These are phyloP conservation scores for Penaeus vannamei DNA, from an alignment of 1,140 invertebrate species.

Conservation along the genomic window DNA sequence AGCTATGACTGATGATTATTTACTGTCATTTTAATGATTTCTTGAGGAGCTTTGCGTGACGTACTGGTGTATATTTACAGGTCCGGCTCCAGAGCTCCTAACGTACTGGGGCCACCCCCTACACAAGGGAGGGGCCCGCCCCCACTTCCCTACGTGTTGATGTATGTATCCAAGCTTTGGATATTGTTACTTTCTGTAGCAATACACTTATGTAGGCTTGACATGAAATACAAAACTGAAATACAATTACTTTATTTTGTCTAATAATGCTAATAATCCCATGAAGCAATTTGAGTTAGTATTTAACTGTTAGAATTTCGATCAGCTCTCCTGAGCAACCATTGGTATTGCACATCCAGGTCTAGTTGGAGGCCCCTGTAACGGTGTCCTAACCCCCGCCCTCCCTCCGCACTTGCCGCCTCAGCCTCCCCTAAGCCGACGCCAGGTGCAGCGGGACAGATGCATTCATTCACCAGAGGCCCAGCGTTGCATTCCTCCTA, in stretches of 20 bases:
- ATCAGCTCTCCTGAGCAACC: too few relatives aligned
- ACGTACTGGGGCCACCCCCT: conserved; percentile 43
- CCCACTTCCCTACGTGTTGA: conserved; percentile 46
- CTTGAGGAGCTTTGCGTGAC: conserved; percentile 46
- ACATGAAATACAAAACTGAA: too few relatives aligned
- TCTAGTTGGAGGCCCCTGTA: neutral
- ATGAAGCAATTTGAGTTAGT: too few relatives aligned
- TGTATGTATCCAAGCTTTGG: conserved; percentile 58
- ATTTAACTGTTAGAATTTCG: too few relatives aligned
- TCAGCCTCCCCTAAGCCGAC: conserved; percentile 20
- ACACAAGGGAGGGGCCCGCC: conserved; percentile 39
- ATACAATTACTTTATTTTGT: too few relatives aligned
- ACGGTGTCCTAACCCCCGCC: conserved; percentile 1
- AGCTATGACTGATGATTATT: too few relatives aligned
- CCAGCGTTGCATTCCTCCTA: too few relatives aligned
- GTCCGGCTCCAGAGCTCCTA: conserved; percentile 57
- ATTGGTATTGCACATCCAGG: too few relatives aligned
- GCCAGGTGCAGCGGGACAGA: too few relatives aligned
- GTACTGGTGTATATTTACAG: conserved; percentile 55
- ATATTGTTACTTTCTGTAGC: conserved; percentile 45
- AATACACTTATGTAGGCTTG: too few relatives aligned
- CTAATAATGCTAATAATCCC: too few relatives aligned
- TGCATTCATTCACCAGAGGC: too few relatives aligned
- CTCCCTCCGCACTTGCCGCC: conserved; percentile 11
- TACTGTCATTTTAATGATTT: neutral